These are phyloP conservation scores for Cygnus olor DNA, from an alignment of 2,797 vertebrate genomes.

Conservation along the genomic window DNA sequence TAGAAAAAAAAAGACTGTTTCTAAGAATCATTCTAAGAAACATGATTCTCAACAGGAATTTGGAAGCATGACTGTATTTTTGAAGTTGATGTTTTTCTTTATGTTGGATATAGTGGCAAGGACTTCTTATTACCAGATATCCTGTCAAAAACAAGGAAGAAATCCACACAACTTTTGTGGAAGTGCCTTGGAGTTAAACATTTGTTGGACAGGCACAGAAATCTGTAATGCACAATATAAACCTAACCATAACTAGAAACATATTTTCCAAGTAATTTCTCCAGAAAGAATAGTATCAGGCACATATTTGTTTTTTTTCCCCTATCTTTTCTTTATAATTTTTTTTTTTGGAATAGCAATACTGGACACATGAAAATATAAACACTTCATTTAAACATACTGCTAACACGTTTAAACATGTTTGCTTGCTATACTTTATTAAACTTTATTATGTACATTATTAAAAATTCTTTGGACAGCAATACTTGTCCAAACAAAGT, in stretches of 20 bases:
- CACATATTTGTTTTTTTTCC: not conserved
- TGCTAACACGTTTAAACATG: not conserved
- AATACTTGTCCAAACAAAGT: slow-evolving; percentile 28
- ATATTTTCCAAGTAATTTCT: slow-evolving; percentile 6
- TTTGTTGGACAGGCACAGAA: slow-evolving; percentile 8
- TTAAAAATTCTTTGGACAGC: slow-evolving; percentile 36
- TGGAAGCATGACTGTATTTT: not conserved
- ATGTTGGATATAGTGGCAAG: not conserved
- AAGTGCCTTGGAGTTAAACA: not conserved
- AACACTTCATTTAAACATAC: slow-evolving; percentile 2
- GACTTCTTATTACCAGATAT: not conserved
- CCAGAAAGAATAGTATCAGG: not conserved
- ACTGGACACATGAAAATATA: not conserved
- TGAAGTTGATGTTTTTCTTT: not conserved
- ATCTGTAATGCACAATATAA: not conserved
- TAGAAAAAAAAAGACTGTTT: not conserved
- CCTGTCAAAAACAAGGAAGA: not conserved
- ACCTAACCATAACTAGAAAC: not conserved
- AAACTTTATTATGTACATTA: slow-evolving; percentile 39
- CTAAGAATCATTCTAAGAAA: not conserved
- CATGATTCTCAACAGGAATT: not conserved
- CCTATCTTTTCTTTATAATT: not conserved
- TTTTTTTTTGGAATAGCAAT: not conserved
- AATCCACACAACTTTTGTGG: not conserved
- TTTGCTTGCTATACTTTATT: slow-evolving; percentile 8